Evolutionary conservation across 2,888 invertebrate genomes (phyloP).

Genomic region (Arrhopalites spinosus): DNA sequence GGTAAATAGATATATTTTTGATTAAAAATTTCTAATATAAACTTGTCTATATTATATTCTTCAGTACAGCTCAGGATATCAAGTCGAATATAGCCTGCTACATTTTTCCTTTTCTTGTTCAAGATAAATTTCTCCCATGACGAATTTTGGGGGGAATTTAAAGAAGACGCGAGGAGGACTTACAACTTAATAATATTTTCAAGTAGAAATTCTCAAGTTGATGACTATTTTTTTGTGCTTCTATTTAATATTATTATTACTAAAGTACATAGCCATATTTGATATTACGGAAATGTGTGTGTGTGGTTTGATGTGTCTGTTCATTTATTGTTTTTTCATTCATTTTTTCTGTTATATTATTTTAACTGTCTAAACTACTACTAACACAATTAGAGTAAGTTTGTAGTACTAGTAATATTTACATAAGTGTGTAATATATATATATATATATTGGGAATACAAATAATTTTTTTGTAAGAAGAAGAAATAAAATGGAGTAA

Average conservation of each 20-base stretch:
- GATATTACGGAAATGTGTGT: not conserved
- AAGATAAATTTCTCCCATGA: not conserved
- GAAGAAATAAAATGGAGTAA: not conserved
- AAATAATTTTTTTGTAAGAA: not conserved
- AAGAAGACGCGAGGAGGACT: not conserved
- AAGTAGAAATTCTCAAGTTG: not conserved
- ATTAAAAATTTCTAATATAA: conserved; percentile 14
- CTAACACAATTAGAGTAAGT: not conserved
- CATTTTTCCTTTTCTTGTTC: conserved; percentile 10
- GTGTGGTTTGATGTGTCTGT: not conserved
- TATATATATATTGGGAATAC: conserved; percentile 2
- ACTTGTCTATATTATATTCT: too few relatives aligned
- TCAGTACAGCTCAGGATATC: conserved; percentile 33
- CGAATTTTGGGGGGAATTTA: not conserved
- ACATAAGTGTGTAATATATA: not conserved
- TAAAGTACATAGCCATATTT: not conserved
- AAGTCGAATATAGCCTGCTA: conserved; percentile 17
- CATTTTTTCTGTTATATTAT: not conserved
- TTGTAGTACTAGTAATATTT: not conserved
- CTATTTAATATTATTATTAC: too few relatives aligned
- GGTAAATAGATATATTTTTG: not conserved
- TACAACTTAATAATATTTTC: not conserved
- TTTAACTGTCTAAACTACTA: not conserved
- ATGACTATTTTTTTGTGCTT: not conserved
- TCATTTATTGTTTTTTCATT: not conserved